phyloP scores from a whole-genome alignment of 2,888 invertebrate genomes.

The Cenopis cana region DNA sequence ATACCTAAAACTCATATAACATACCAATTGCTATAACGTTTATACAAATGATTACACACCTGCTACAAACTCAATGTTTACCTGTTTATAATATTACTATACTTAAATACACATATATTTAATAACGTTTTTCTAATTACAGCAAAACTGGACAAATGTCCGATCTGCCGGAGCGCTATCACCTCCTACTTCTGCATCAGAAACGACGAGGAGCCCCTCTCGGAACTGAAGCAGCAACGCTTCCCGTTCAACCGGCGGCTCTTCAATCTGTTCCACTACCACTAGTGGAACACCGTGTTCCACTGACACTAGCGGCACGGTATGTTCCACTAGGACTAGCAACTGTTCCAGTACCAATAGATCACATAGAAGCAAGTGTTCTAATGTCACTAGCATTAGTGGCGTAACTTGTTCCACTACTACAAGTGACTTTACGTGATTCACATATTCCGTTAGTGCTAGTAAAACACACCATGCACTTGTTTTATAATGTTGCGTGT shows the following conservation, averaged over 20 bases:
- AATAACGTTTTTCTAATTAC: conserved; percentile 52
- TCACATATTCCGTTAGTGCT: not conserved
- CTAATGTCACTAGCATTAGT: not conserved
- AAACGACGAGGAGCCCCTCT: conserved; percentile 89
- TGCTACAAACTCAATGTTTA: no score
- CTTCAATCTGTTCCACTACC: conserved; percentile 90
- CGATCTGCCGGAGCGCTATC: conserved; percentile 93
- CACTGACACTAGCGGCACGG: not conserved
- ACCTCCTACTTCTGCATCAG: conserved; percentile 93
- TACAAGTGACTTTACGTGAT: not conserved
- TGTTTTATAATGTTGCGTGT: not conserved
- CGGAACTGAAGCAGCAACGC: conserved; percentile 80
- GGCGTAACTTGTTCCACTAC: not conserved
- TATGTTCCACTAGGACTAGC: conserved; percentile 1
- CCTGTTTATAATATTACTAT: no score
- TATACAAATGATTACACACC: no score
- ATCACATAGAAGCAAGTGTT: not conserved
- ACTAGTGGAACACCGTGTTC: conserved; percentile 55
- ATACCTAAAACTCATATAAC: no score
- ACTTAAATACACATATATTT: not conserved
- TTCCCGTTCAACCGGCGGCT: conserved; percentile 88
- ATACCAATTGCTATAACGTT: no score
- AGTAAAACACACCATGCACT: not conserved
- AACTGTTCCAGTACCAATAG: not conserved
- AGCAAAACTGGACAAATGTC: conserved; percentile 92